Evolutionary conservation across 2,797 vertebrate species (phyloP).

Genomic region (Hydrophis major): DNA sequence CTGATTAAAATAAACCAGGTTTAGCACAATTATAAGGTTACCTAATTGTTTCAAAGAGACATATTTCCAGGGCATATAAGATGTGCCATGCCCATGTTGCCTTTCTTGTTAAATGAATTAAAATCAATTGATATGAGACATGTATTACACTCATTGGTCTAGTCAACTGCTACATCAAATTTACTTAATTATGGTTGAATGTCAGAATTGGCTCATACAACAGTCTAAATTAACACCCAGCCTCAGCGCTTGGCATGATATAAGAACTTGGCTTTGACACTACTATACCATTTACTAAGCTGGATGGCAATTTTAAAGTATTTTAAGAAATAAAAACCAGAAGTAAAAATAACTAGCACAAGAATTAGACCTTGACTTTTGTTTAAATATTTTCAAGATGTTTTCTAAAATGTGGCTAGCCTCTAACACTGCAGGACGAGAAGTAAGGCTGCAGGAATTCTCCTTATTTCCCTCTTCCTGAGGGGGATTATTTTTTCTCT

Average conservation of each 20-base stretch:
- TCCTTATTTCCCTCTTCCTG: background rate
- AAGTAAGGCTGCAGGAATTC: background rate
- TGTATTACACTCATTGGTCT: background rate
- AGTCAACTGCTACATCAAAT: background rate
- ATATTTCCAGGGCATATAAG: background rate
- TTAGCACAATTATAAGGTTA: background rate
- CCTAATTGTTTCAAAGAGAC: background rate
- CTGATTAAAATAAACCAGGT: background rate
- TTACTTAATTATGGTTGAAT: background rate
- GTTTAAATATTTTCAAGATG: background rate
- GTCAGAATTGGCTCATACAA: background rate
- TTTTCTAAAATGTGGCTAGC: background rate
- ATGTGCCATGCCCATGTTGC: background rate
- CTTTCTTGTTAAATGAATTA: background rate
- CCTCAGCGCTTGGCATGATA: background rate
- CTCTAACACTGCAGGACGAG: background rate
- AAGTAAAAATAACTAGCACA: background rate
- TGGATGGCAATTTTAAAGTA: background rate
- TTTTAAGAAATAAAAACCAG: background rate
- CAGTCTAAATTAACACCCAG: background rate
- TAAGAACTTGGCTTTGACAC: background rate
- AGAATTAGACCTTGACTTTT: background rate
- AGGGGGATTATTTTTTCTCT: background rate
- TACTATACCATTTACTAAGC: background rate
- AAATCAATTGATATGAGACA: background rate